phyloP scores from a whole-genome alignment of 92 coral and sea anemone genomes.

The Siderastrea siderea region DNA sequence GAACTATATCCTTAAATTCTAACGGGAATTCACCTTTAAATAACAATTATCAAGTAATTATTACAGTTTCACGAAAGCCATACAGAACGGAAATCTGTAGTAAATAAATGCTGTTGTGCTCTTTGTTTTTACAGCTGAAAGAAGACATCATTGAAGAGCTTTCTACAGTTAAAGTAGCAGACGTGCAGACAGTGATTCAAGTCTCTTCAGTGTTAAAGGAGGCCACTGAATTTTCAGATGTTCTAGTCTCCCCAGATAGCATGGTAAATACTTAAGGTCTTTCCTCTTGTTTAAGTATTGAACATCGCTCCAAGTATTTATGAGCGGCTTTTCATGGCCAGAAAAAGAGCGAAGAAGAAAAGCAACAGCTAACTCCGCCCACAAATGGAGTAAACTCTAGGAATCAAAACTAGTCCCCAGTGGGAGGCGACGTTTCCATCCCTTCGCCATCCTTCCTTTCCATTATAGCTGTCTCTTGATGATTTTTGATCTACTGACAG shows the following conservation, averaged over 20 bases:
- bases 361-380: too few relatives aligned
- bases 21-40: too few relatives aligned
- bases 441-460: too few relatives aligned
- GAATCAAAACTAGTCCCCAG: too few relatives aligned
- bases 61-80: too few relatives aligned
- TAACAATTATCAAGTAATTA: too few relatives aligned
- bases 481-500: too few relatives aligned
- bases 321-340: not conserved
- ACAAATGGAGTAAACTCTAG: too few relatives aligned
- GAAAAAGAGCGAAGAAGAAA: not conserved
- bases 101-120: not conserved
- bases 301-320: too few relatives aligned
- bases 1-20: too few relatives aligned
- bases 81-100: not conserved
- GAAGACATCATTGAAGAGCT: not conserved
- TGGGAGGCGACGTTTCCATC: too few relatives aligned
- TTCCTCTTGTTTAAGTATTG: not conserved
- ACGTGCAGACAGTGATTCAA: slow-evolving; percentile 14
- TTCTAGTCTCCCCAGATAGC: not conserved
- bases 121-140: not conserved
- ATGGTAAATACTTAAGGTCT: slow-evolving; percentile 1
- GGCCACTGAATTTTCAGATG: slow-evolving; percentile 3
- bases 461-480: too few relatives aligned
- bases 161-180: not conserved
- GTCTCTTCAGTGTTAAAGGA: slow-evolving; percentile 13